Percentiles rank a stretch among this genome's conserved stretches.
phyloP scores from a whole-genome alignment of 2,113 vertebrate species.

The Pseudorectes ferrugineus region DNA sequence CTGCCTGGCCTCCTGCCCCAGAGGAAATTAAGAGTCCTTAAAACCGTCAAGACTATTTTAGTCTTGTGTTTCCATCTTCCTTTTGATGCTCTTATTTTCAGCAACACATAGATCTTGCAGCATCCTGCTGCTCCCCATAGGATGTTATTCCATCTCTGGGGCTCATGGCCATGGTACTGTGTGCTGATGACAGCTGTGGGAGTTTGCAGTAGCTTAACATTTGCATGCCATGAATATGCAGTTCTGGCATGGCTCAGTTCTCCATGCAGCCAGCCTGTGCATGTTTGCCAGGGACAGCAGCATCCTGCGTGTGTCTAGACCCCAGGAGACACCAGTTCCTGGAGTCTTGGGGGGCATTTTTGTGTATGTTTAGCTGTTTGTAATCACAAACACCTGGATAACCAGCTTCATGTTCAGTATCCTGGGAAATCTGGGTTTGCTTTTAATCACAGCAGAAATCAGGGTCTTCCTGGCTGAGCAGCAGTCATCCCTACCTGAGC shows the following conservation, averaged over 20 bases:
- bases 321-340: not conserved
- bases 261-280: not conserved
- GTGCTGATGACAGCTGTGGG: conserved; percentile 32
- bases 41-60: not conserved
- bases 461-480: not conserved
- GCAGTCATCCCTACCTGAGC: not conserved
- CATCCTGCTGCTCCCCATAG: conserved; percentile 10
- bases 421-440: not conserved
- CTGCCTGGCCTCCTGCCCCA: not conserved
- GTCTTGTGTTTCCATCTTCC: not conserved
- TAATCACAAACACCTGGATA: not conserved
- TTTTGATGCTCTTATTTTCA: conserved; percentile 18
- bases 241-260: conserved; percentile 42
- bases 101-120: not conserved
- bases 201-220: conserved; percentile 18
- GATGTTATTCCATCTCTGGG: conserved; percentile 4
- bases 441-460: conserved; percentile 17
- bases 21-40: not conserved
- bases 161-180: not conserved
- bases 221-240: conserved; percentile 57
- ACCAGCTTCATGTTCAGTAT: not conserved
- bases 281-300: not conserved
- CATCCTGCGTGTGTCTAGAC: not conserved
- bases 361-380: not conserved
- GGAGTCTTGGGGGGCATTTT: not conserved